phyloP scores from a whole-genome alignment of 2,797 vertebrate species.

The Percopsis omiscomaycus region DNA sequence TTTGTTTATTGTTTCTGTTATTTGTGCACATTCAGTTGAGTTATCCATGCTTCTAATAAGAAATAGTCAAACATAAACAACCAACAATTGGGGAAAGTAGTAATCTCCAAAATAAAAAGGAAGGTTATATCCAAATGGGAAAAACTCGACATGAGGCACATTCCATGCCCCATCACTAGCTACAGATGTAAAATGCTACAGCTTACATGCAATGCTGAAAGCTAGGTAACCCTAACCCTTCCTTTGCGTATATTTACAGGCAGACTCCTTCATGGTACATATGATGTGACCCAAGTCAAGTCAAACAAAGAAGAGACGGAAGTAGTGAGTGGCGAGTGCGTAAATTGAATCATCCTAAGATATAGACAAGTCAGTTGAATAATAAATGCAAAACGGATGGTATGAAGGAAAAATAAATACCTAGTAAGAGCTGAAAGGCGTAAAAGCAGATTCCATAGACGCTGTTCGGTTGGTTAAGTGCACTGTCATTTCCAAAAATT shows the following conservation, averaged over 20 bases:
- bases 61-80: background rate
- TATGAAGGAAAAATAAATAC: conserved; percentile 77
- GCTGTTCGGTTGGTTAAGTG: conserved; percentile 99
- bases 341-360: background rate
- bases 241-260: background rate
- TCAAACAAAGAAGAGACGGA: conserved; percentile 34
- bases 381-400: background rate
- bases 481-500: conserved; percentile 97
- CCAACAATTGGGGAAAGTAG: background rate
- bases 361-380: conserved; percentile 13
- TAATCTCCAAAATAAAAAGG: no score
- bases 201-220: background rate
- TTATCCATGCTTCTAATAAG: background rate
- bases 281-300: conserved; percentile 27
- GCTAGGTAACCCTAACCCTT: background rate
- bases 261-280: conserved; percentile 9
- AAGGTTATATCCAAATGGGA: no score
- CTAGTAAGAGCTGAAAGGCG: conserved; percentile 97
- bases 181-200: background rate
- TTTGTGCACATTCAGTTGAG: no score
- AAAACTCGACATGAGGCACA: no score
- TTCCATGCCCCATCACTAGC: background rate
- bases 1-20: no score
- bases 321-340: conserved; percentile 22
- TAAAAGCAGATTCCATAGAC: conserved; percentile 98